Evolutionary conservation across 2,888 invertebrate genomes (phyloP), one percentile per base, ranked within the genome.

Genomic region (Siphlonurus alternatus): DNA sequence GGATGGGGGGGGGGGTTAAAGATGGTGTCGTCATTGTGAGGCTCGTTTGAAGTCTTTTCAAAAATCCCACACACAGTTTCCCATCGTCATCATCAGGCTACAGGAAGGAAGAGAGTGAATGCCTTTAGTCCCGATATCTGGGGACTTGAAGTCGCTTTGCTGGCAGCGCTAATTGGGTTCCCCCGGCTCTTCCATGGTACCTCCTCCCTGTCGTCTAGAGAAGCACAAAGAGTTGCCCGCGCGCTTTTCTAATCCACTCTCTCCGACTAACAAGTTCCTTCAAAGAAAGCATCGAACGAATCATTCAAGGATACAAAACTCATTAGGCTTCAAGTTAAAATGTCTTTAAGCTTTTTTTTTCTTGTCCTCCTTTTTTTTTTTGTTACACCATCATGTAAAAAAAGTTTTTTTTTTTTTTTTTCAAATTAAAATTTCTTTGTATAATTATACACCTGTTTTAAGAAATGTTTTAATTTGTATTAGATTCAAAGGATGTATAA

Each of bases 241-340:
- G 15, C 38, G 56, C 56, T 56, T 56, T 56, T 56, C 56, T 56
- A 56, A 56, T 56, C 22, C 56, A 56, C 56, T 56, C n/a, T 51
- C 53, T n/a, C n/a, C 56, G 22, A 10, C 56, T 56, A 56, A n/a
- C 56, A n/a, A n/a, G 56, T 56, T 56, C 7, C 19, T 22, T 56
- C 56, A 38, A 38, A 38, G 38, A 15, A 38, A 38, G 7, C 56
- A 20, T 56, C 22, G 56, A 22, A n/a, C n/a, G 56, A 56, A 56
- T 22, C 56, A 22, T 56, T 56, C 56, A 22, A 56, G 56, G 56
- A 56, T 56, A 56, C 56, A 56, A 56, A 56, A 56, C 56, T 56
- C 56, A 56, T 56, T 56, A 56, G 56, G n/a, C 56, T 56, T 22
- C 56, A n/a, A 56, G 56, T 56, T 56, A 56, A 56, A 56, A 56